Base-by-base conservation (phyloP, 2,113 vertebrate species). In the Macquaria australasica region DNA sequence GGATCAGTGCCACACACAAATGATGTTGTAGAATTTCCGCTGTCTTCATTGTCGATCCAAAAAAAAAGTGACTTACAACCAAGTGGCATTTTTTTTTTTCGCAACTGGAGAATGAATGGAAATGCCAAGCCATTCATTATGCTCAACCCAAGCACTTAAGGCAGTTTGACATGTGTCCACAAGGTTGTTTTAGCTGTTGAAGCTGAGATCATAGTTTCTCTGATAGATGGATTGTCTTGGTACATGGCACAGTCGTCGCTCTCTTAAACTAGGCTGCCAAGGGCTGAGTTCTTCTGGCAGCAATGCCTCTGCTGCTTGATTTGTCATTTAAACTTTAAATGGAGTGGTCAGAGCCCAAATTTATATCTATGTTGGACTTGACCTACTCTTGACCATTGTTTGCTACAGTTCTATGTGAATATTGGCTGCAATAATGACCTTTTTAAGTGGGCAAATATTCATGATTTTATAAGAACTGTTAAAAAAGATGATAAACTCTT, bases 181-280 rank as follows among this genome's bases (percentile, higher is more conserved):
- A 73, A 60, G 31, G 70, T 62, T 41, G 60, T 77, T 88, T 78
- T 81, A 84, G 69, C 60, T 84, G 77, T 77, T 73, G 67, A 75
- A 77, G 34, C 79, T 80, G 82, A 74, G 63, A 55, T 28, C 43
- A 62, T 48, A 60, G n/a, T 78, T 75, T 79, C 62, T 66, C 37
- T 64, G 50, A 37, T 34, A n/a, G 77, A 86, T 8, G 73, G 58
- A 83, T 85, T 70, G 60, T 82, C 69, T 74, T 55, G 69, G 79
- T 59, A 76, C 34, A 69, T 28, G 64, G 37, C 43, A 53, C 21
- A 41, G 53, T 68, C 60, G 39, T 41, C 34, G 48, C 53, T 78
- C 63, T 31, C 62, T 75, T 83, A 64, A 73, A 78, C 55, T 83
- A 50, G 76, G 82, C 72, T 76, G 59, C 60, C 64, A 59, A 25